Evolutionary conservation across 2,113 vertebrate species (phyloP).

Genomic region (Seriola dumerili): DNA sequence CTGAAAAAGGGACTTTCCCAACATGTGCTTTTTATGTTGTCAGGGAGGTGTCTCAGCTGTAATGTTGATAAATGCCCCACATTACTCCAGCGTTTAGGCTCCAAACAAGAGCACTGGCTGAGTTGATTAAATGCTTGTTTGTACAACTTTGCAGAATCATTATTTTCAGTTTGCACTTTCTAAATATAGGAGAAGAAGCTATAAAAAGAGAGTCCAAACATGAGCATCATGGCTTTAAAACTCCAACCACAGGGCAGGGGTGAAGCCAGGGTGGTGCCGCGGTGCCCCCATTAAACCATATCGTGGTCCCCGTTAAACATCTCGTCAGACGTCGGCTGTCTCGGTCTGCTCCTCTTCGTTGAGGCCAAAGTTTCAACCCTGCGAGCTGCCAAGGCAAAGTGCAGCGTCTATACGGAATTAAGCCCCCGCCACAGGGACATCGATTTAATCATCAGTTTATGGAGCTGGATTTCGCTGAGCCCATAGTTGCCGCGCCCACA

Average conservation of each 20-base stretch:
- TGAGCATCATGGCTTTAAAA: slow-evolving; percentile 32
- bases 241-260: slow-evolving; percentile 44
- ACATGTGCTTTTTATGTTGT: slow-evolving; percentile 59
- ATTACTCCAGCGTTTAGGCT: slow-evolving; percentile 37
- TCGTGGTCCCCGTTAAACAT: slow-evolving; percentile 56
- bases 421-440: slow-evolving; percentile 78
- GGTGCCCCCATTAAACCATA: slow-evolving; percentile 42
- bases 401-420: slow-evolving; percentile 76
- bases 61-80: slow-evolving; percentile 57
- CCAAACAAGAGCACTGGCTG: slow-evolving; percentile 25
- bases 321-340: slow-evolving; percentile 75
- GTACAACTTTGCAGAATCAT: slow-evolving; percentile 42
- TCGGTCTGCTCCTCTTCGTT: slow-evolving; percentile 75
- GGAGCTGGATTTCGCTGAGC: slow-evolving; percentile 78
- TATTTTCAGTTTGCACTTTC: slow-evolving; percentile 54
- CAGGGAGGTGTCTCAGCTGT: slow-evolving; percentile 45
- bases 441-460: slow-evolving; percentile 81
- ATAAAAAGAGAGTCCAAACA: slow-evolving; percentile 44
- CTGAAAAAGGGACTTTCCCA: slow-evolving; percentile 66
- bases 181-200: slow-evolving; percentile 55
- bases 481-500: slow-evolving; percentile 82
- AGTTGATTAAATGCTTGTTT: slow-evolving; percentile 50
- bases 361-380: slow-evolving; percentile 55
- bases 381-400: slow-evolving; percentile 35
- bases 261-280: slow-evolving; percentile 49